A percentile compares a stretch with the other conserved stretches of the same genome.
phyloP scores from a whole-genome alignment of 1,140 invertebrate species.

The Dendroctonus valens region DNA sequence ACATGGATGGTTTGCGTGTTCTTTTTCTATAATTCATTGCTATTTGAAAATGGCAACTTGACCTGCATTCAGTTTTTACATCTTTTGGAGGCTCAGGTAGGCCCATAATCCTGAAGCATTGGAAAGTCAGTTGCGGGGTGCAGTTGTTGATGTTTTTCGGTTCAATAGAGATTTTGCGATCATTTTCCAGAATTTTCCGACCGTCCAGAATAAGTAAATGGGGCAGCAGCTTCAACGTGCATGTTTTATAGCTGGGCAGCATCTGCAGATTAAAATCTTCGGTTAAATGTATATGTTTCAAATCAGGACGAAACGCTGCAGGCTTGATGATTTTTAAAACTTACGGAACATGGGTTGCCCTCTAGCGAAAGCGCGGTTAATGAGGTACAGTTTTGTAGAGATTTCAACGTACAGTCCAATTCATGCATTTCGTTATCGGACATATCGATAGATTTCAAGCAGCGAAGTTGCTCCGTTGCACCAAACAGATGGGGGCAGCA shows the following conservation, averaged over 20 bases:
- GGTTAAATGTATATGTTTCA: too few relatives aligned
- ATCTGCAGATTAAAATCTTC: not conserved
- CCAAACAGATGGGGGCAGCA: not conserved
- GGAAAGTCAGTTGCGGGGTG: constrained; percentile 6
- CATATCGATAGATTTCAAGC: not conserved
- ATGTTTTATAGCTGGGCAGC: constrained; percentile 1
- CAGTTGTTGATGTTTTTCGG: not conserved
- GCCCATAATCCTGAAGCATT: constrained; percentile 26
- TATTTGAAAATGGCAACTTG: not conserved
- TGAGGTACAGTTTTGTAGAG: not conserved
- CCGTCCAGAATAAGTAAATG: constrained; percentile 1
- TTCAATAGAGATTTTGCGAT: not conserved
- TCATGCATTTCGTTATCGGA: not conserved
- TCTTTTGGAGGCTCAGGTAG: constrained; percentile 41
- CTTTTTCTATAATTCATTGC: constrained; percentile 31
- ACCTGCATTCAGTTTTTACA: constrained; percentile 16
- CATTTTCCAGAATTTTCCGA: not conserved
- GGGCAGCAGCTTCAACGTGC: not conserved
- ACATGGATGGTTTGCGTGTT: constrained; percentile 38
- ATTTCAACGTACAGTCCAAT: not conserved
- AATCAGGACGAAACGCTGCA: too few relatives aligned
- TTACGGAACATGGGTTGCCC: not conserved
- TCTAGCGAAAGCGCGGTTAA: not conserved
- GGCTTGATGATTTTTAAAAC: not conserved
- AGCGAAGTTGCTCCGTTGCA: not conserved